Conservation (phyloP, 2,888 invertebrate species). For the Eutolmus rufibarbis region DNA sequence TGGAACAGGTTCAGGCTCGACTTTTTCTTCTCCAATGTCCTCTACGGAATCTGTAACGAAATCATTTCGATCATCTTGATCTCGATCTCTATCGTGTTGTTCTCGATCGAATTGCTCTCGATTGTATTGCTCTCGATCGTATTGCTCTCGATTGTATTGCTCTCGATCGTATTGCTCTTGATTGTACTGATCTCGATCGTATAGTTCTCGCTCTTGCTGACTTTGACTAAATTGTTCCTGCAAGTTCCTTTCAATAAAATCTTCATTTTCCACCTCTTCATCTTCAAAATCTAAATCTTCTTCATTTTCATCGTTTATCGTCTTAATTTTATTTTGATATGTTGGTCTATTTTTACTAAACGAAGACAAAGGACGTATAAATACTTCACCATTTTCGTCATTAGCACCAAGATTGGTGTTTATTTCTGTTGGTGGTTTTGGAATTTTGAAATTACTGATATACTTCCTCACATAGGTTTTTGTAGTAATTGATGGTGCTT, state of each 20-base stretch:
- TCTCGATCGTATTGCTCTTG: no score
- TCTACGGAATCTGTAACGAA: neutral
- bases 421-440: constrained; percentile 42
- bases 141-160: no score
- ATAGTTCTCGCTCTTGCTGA: neutral
- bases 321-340: neutral
- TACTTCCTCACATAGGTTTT: constrained; percentile 50
- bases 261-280: neutral
- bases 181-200: neutral
- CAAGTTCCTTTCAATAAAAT: neutral
- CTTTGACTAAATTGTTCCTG: neutral
- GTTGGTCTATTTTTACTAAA: constrained; percentile 12
- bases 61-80: neutral
- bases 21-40: neutral
- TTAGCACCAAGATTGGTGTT: neutral
- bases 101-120: no score
- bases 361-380: neutral
- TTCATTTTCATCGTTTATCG: constrained; percentile 36
- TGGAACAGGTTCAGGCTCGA: neutral
- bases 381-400: constrained; percentile 9
- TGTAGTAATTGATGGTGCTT: constrained; percentile 44
- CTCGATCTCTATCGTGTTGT: no score
- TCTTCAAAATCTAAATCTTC: constrained; percentile 30
- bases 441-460: constrained; percentile 45
- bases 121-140: no score